Base-by-base conservation (phyloP, 2,888 invertebrate genomes). In the Nomada ruficornis region DNA sequence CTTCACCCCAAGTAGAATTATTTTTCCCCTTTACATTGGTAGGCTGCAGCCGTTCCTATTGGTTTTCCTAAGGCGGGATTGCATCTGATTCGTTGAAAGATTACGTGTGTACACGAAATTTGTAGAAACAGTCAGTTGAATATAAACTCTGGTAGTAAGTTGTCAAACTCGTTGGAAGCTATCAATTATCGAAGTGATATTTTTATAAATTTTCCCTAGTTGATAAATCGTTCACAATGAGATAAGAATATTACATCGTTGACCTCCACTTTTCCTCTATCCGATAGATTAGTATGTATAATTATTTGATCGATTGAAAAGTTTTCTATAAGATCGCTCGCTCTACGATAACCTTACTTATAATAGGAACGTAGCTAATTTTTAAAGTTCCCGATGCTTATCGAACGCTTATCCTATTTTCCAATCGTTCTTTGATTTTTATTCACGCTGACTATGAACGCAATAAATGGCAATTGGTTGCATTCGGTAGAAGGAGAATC, bases 391-490 rank as follows among this genome's bases (percentile, higher is more conserved):
- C 3, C n/a, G 13, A 26, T 47, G 23, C 78, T 59, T 20, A 15
- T 65, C 23, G 10, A 42, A 36, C 44, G 50, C 71, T 60, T 20
- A 36, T 26, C 23, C n/a, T 3, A 15, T 44, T 64, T 54, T 2
- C 10, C 1, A 13, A 9, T 20, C 50, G 2, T n/a, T 26, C 44
- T 42, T 7, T 15, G 15, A 50, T 26, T 44, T 23, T 44, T 18
- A 20, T 42, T n/a, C 3, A 13, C 47, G 15, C 47, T 47, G 2
- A 47, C 3, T 18, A 88, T 88, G 88, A 87, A 80, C 65, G 88
- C 91, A 11, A 87, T 92, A 72, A 92, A 90, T 44, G 90, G 89
- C 84, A 91, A 91, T 71, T 92, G 91, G 91, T 82, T 92, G 59
- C 88, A 86, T 80, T 91, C 91, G 0, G 82, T 89, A 0, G 91